Evolutionary conservation across 2,888 invertebrate genomes (phyloP), one percentile per base, ranked within the genome.

Genomic region (Papilio elwesi): DNA sequence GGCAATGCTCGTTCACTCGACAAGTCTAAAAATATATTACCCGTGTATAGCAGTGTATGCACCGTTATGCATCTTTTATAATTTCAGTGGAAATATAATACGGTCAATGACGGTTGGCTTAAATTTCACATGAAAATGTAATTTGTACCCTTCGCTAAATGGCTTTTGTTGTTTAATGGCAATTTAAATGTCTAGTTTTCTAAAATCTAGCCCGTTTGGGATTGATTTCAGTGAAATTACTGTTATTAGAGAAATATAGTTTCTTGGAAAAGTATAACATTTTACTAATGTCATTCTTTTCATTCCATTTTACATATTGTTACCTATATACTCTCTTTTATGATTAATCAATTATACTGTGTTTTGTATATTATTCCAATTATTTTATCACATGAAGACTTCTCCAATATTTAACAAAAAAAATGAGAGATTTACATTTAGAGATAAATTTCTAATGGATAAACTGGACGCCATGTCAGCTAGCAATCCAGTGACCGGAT

Each of bases 401-500:
- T n/a, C n/a, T n/a, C n/a, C n/a, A n/a, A n/a, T n/a, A n/a, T 36
- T 36, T 36, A 36, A 36, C 9, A 11, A 7, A 38, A 38, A 8
- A 5, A 38, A n/a, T 43, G 2, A 43, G 8, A 43, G 7, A 43
- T 43, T 43, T 43, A 59, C 16, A 8, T n/a, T 59, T 16, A 10
- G 8, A 53, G 11, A 55, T n/a, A n/a, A 38, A 38, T 38, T 59
- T 59, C 57, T 59, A 59, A 59, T 38, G 6, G 7, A 13, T 7
- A 57, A 26, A 57, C 43, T 43, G 43, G 48, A 16, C 47, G 26
- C 57, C 53, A 43, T 65, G 69, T 68, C 52, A 43, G 64, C 57
- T 69, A 73, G 75, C 78, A 68, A 69, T 76, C 74, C 73, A 75
- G 68, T 78, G 78, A 76, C 82, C 83, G 84, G 86, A 85, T 82